Conservation (phyloP, 1,140 invertebrate genomes). For the Zophobas morio region DNA sequence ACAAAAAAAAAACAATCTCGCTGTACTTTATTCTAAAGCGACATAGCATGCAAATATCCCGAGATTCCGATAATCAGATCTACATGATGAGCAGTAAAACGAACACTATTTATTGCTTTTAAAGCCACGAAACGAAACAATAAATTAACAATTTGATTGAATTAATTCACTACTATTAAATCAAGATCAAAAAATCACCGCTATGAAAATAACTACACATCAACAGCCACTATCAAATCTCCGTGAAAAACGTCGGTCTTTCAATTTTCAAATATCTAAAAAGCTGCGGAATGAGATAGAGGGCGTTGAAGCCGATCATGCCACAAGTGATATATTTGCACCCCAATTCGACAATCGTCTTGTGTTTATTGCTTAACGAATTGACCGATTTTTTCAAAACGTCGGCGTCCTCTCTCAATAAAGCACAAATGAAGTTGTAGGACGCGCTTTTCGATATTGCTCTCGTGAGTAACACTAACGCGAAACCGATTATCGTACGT, state of each 20-base stretch:
- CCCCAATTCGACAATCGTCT: constrained; percentile 83
- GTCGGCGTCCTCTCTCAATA: constrained; percentile 77
- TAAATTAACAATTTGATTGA: not conserved
- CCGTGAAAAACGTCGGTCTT: constrained; percentile 86
- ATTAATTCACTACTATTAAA: no score
- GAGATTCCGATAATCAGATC: not conserved
- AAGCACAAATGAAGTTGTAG: constrained; percentile 78
- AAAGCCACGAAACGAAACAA: not conserved
- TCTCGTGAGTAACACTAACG: constrained; percentile 78
- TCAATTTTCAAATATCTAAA: constrained; percentile 85
- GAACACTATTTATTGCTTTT: no score
- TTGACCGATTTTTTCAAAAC: constrained; percentile 75
- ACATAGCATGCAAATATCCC: no score
- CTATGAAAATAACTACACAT: not conserved
- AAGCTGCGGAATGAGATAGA: constrained; percentile 83
- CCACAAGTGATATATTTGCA: constrained; percentile 87
- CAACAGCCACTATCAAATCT: constrained; percentile 74
- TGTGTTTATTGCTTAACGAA: constrained; percentile 76
- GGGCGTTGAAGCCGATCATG: constrained; percentile 82
- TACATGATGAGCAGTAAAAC: not conserved
- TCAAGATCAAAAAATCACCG: no score
- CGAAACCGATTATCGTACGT: constrained; percentile 82
- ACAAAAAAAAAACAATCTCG: no score
- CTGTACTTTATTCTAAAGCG: no score
- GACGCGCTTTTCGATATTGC: constrained; percentile 79